Percentiles rank a stretch among this genome's conserved stretches.
Evolutionary conservation across 2,113 vertebrate genomes (phyloP).

Genomic region (Esox niger): DNA sequence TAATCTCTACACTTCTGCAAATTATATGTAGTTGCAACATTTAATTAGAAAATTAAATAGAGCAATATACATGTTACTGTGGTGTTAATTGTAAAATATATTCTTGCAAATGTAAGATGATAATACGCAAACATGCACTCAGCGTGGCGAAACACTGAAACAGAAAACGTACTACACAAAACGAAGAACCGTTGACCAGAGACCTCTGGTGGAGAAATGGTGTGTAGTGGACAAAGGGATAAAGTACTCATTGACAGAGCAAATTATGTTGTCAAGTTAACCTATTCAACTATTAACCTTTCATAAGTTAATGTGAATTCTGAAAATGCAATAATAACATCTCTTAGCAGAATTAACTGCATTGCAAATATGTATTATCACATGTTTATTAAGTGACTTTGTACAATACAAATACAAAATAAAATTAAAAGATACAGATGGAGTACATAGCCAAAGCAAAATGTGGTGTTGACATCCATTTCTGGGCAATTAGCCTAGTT

Average conservation of each 20-base stretch:
- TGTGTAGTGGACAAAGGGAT: not conserved
- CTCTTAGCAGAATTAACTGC: slow-evolving; percentile 21
- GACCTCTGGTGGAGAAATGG: not conserved
- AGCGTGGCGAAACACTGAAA: not conserved
- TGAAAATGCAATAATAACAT: not conserved
- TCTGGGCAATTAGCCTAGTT: too few species aligned
- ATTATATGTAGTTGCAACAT: not conserved
- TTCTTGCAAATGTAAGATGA: not conserved
- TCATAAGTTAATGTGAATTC: not conserved
- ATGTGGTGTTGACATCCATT: slow-evolving; percentile 76
- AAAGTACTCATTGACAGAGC: not conserved
- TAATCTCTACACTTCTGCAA: not conserved
- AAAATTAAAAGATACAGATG: slow-evolving; percentile 89
- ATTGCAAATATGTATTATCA: slow-evolving; percentile 72
- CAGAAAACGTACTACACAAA: not conserved
- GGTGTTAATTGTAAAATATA: not conserved
- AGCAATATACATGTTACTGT: not conserved
- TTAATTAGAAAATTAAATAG: not conserved
- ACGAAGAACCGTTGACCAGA: not conserved
- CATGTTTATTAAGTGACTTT: slow-evolving; percentile 99
- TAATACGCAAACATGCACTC: not conserved
- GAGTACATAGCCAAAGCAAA: slow-evolving; percentile 95
- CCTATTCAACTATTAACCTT: not conserved
- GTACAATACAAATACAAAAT: slow-evolving; percentile 98
- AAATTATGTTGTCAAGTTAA: too few species aligned